Evolutionary conservation across 1,140 invertebrate genomes (phyloP), one percentile per base, ranked within the genome.

Genomic region (Drosophila dunni): DNA sequence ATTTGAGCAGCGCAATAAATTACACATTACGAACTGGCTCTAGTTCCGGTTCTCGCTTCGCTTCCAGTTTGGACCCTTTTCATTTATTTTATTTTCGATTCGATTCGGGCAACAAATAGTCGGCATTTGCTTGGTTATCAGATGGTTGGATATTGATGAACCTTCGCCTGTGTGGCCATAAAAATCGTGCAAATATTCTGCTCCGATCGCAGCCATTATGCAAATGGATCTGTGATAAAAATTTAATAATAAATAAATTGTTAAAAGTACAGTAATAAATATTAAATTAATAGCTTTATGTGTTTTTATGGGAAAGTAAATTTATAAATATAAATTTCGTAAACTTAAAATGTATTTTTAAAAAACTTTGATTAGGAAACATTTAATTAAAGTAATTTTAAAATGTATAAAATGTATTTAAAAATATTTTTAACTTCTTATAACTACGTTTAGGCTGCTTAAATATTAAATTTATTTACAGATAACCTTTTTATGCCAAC

Each of bases 1-100:
- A 88, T 86, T 86, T 88, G 83, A 83, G 73, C 84, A 63, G 64
- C 68, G 79, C 64, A 88, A 86, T 86, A 86, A 86, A 86, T 86
- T 88, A 83, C 79, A 70, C 83, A 83, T 88, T 88, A 86, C 83
- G 68, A 76, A 80, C 68, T 54, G 51, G 11, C 33, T 24, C 29
- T 36, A n/a, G 33, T 33, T 24, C 6, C 42, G 11, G 13, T n/a
- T 15, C 51, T 70, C 61, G 51, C 40, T 34, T 24, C 42, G 34
- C 24, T 29, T 29, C 24, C 5, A 56, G 46, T 60, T 51, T 40
- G 44, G 46, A 69, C 51, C 68, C 33, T 75, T 50, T 48, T 15
- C 17, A 33, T 69, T 24, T 42, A 17, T 40, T 5, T n/a, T 7
- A 3, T 40, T 38, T 45, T 34, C 46, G 53, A 46, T 53, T 24